A percentile compares a stretch with the other conserved stretches of the same genome.
phyloP scores from a whole-genome alignment of 2,797 vertebrate genomes.

The Hippopotamyrus pictus region DNA sequence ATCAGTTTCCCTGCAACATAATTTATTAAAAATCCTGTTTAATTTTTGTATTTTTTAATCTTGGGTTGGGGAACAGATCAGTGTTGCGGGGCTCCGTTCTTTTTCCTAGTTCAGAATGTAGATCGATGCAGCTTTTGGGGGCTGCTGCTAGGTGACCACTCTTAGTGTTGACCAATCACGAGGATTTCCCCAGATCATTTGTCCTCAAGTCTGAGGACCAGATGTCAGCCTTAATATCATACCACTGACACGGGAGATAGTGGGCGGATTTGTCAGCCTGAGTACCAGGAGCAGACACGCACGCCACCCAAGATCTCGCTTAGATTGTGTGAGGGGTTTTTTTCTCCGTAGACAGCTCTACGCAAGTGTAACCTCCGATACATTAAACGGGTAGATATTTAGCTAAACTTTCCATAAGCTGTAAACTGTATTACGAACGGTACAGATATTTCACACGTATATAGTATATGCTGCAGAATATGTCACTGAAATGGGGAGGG shows the following conservation, averaged over 20 bases:
- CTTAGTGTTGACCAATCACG: neutral
- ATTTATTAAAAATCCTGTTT: neutral
- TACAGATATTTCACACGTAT: neutral
- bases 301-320: neutral
- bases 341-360: conserved; percentile 37
- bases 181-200: neutral
- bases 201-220: neutral
- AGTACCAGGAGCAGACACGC: neutral
- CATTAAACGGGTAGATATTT: conserved; percentile 20
- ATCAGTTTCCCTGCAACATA: neutral
- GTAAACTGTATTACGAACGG: conserved; percentile 16
- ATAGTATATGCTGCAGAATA: neutral
- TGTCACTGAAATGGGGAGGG: neutral
- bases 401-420: conserved; percentile 19
- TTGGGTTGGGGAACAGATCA: neutral
- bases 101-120: neutral
- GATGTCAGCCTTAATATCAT: neutral
- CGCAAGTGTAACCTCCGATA: conserved; percentile 23
- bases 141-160: neutral
- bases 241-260: neutral
- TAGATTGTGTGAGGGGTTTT: neutral
- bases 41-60: neutral
- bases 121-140: neutral
- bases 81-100: neutral
- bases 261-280: neutral